Percentiles rank a stretch among this genome's conserved stretches.
Conservation (phyloP, 2,888 invertebrate genomes). For the Drosophila austrosaltans region DNA sequence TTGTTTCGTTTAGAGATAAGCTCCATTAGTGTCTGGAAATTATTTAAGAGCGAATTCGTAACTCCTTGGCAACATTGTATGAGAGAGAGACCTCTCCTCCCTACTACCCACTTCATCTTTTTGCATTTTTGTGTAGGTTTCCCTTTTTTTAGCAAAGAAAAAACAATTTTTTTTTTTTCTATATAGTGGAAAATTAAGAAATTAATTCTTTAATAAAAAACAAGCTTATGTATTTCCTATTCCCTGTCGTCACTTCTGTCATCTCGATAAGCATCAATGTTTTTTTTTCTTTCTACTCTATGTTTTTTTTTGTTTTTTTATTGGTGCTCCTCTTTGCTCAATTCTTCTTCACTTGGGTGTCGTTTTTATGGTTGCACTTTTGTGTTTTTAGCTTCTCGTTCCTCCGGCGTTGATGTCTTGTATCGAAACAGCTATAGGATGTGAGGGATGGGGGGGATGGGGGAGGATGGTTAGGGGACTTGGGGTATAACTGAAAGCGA, state of each 20-base stretch:
- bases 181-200: conserved; percentile 64
- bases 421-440: too few species aligned
- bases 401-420: conserved; percentile 32
- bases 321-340: conserved; percentile 7
- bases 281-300: conserved; percentile 45
- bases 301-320: conserved; percentile 14
- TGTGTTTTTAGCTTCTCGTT: conserved; percentile 61
- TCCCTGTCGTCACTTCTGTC: conserved; percentile 69
- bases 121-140: not conserved
- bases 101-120: conserved; percentile 28
- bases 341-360: conserved; percentile 64
- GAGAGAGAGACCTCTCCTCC: conserved; percentile 27
- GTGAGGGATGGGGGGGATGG: not conserved
- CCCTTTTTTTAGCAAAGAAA: conserved; percentile 32
- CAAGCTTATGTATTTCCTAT: conserved; percentile 29
- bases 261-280: conserved; percentile 81
- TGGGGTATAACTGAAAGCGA: not conserved
- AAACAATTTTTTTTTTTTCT: not conserved
- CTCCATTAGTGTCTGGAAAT: conserved; percentile 83
- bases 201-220: conserved; percentile 56
- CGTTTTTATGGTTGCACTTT: conserved; percentile 80
- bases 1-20: conserved; percentile 82
- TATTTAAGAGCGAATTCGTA: conserved; percentile 78
- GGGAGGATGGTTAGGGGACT: too few species aligned
- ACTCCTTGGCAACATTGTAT: conserved; percentile 45